Evolutionary conservation across 2,797 vertebrate genomes (phyloP), one percentile per base, ranked within the genome.

Genomic region (Hylomyscus alleni): DNA sequence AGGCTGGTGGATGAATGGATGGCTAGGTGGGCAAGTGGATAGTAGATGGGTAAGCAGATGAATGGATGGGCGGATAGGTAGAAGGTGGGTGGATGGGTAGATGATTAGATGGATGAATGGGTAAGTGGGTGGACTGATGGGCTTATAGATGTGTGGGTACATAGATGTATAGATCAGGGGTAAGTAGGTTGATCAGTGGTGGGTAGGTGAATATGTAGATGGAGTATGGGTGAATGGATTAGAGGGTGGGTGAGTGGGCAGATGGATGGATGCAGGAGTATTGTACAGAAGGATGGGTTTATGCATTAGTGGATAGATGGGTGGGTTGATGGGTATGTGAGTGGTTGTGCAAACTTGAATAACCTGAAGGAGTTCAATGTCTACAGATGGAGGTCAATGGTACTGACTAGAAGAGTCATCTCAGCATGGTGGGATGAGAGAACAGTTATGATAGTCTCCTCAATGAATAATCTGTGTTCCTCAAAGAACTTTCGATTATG

Each of bases 401-500:
- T 72, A 17, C 22, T 52, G 82, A 26, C 37, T 75, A 14, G 15
- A 93, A 83, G 0, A 76, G 11, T 78, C 40, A 52, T 47, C 34
- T 78, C 76, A 50, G 62, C 24, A 6, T 13, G 17, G 17, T 60
- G 15, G 44, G 24, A 26, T 60, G 34, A 81, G 11, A 47, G 26
- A 3, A 4, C 72, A 37, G 52, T 52, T 37, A 31, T 17, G 26
- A 50, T 31, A 20, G 31, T 87, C 62, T 91, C 40, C 87, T 80
- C 84, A 52, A 54, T 24, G 82, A 19, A 90, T 60, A 91, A 14
- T 91, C 82, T 89, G 65, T 67, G 12, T 47, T 72, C 90, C 88
- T 83, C 84, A 88, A 58, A 94, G 34, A 88, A 5, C 12, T 65
- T 92, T 83, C 52, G 19, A 93, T 93, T 83, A 60, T 56, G 19